Base-by-base conservation (phyloP, 2,113 vertebrate species). In the Zosterops japonicus region DNA sequence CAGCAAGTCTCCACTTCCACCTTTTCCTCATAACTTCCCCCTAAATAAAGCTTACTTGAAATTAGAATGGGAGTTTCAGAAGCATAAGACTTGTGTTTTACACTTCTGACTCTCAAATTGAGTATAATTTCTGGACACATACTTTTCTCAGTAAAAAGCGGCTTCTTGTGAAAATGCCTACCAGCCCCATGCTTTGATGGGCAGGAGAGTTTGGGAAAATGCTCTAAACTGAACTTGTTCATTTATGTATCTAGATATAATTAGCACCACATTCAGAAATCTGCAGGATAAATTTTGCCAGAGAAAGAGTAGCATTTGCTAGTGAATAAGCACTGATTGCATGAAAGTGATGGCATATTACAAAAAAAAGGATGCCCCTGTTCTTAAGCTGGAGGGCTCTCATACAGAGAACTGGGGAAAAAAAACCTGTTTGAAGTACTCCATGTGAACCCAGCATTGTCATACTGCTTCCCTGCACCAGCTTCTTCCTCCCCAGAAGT, bases 261-360 rank as follows among this genome's bases (percentile, higher is more conserved):
- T 64, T 76, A 83, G 24, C 59, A 65, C 4, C 8, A 24, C 64
- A 60, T 76, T 79, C 65, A 77, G 44, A 79, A 83, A n/a, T 20
- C 70, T 94, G 41, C 25, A 42, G 76, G 59, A 83, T 80, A 72
- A 60, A 72, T 77, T 86, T 74, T 13, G 8, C 52, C 39, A 68
- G 39, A 61, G 75, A 75, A 88, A 87, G 55, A 76, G 63, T 29
- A 35, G 21, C 24, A 39, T 53, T 23, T 60, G n/a, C 27, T 64
- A 47, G 44, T 90, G 67, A 90, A 80, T 80, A 67, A 80, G 46
- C 67, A 49, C 63, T 70, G 91, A 89, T 88, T 75, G 36, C 36
- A 28, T 36, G 23, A n/a, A 83, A 90, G 59, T 19, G 55, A 17
- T 82, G 36, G 19, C 39, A 55, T 67, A 22, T 76, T 36, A 44